Percentiles rank a stretch among this genome's conserved stretches.
These are phyloP conservation scores for Colinus virginianus DNA, from an alignment of 2,113 vertebrate genomes.

Conservation along the genomic window DNA sequence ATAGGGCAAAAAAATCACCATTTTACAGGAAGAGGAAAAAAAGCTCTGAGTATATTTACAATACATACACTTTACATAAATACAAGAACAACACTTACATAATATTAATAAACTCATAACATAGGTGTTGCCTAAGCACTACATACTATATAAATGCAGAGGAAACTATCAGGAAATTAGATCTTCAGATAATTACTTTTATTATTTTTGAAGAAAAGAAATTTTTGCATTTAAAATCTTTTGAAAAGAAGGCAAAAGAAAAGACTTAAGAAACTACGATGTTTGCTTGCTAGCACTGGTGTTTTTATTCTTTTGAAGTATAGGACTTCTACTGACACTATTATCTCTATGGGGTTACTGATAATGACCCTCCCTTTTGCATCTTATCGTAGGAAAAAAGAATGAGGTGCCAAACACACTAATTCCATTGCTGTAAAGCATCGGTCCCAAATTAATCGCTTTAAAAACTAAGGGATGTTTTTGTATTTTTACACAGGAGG, in stretches of 20 bases:
- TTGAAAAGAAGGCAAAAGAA: constrained; percentile 79
- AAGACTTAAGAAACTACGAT: constrained; percentile 66
- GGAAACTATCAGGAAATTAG: constrained; percentile 89
- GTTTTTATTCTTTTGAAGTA: constrained; percentile 56
- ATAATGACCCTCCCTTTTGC: constrained; percentile 44
- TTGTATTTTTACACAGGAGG: constrained; percentile 77
- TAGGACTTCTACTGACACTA: constrained; percentile 54
- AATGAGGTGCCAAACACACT: constrained; percentile 39
- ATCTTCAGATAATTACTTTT: constrained; percentile 77
- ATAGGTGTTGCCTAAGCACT: constrained; percentile 92
- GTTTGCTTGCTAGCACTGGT: constrained; percentile 71
- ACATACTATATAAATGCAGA: constrained; percentile 90
- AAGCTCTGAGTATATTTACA: constrained; percentile 99
- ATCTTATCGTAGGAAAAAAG: constrained; percentile 47
- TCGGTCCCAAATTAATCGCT: constrained; percentile 56
- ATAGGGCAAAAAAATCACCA: constrained; percentile 89
- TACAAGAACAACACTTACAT: constrained; percentile 99
- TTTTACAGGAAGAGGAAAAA: constrained; percentile 93
- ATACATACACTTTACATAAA: constrained; percentile 99
- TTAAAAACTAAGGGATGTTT: constrained; percentile 71
- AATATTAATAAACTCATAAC: constrained; percentile 97
- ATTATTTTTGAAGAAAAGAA: constrained; percentile 64
- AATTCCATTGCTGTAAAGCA: constrained; percentile 62
- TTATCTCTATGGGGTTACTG: constrained; percentile 40
- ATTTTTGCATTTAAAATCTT: constrained; percentile 78